Evolutionary conservation across 2,888 invertebrate species (phyloP).

Genomic region (Leptopilina drosophilae): DNA sequence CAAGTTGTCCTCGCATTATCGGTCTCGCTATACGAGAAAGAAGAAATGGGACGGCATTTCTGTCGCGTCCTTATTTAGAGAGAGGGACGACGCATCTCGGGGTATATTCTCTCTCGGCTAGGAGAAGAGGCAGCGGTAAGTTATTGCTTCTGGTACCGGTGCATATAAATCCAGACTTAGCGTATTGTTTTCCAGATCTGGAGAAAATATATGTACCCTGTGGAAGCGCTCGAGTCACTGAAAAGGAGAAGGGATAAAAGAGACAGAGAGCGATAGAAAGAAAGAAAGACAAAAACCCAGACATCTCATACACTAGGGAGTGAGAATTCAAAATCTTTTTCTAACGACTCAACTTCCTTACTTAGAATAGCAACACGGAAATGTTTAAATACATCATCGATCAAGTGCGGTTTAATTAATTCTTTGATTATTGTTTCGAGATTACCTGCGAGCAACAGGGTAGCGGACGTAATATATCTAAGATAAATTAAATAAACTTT

Average conservation of each 20-base stretch:
- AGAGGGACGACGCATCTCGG: conserved; percentile 62
- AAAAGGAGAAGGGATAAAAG: conserved; percentile 45
- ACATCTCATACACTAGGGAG: not conserved
- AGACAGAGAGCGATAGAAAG: conserved; percentile 39
- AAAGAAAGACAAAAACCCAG: conserved; percentile 16
- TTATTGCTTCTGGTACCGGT: conserved; percentile 71
- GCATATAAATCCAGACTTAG: conserved; percentile 75
- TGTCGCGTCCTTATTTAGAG: conserved; percentile 75
- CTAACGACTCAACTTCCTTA: no score
- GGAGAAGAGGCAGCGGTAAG: conserved; percentile 66
- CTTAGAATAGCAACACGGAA: no score
- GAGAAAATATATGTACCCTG: conserved; percentile 74
- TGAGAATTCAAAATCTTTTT: no score
- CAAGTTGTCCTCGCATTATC: conserved; percentile 38
- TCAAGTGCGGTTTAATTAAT: no score
- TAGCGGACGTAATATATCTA: no score
- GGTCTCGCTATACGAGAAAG: conserved; percentile 55
- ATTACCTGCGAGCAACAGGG: no score
- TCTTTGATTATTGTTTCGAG: no score
- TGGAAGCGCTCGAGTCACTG: conserved; percentile 47
- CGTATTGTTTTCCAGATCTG: conserved; percentile 77
- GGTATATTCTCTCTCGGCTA: conserved; percentile 56
- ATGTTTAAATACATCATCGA: no score
- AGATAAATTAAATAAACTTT: no score
- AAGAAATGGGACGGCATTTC: conserved; percentile 72